Evolutionary conservation across 2,888 invertebrate genomes (phyloP).

Genomic region (Phaedon cochleariae): DNA sequence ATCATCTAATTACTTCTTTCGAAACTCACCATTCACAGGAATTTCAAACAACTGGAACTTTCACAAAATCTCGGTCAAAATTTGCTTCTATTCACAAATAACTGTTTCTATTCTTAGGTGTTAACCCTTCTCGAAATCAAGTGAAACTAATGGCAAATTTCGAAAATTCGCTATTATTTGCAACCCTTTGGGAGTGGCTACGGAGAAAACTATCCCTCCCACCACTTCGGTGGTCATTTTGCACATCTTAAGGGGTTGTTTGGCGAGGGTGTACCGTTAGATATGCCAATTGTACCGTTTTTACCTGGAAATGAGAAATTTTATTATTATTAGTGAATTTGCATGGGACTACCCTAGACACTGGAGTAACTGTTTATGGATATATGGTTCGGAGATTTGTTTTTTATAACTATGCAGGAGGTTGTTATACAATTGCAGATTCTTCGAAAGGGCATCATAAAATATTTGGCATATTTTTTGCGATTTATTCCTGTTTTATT

Average conservation of each 20-base stretch:
- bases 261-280: constrained; percentile 25
- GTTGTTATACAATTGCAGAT: neutral
- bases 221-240: constrained; percentile 1
- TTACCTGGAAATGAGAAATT: constrained; percentile 24
- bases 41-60: neutral
- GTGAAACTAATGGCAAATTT: constrained; percentile 6
- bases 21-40: neutral
- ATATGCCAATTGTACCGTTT: constrained; percentile 26
- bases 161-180: constrained; percentile 4
- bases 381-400: constrained; percentile 19
- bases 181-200: constrained; percentile 12
- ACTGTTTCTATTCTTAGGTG: neutral
- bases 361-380: constrained; percentile 29
- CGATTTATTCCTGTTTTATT: neutral
- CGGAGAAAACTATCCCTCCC: constrained; percentile 1
- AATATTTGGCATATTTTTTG: neutral
- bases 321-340: constrained; percentile 17
- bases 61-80: neutral
- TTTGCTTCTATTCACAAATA: neutral
- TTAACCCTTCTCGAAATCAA: neutral
- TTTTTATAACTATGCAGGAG: constrained; percentile 20
- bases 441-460: neutral
- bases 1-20: neutral
- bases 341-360: constrained; percentile 13
- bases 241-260: constrained; percentile 13